These are phyloP conservation scores for Hippocampus kuda DNA, from an alignment of 2,797 vertebrate species.

Conservation along the genomic window DNA sequence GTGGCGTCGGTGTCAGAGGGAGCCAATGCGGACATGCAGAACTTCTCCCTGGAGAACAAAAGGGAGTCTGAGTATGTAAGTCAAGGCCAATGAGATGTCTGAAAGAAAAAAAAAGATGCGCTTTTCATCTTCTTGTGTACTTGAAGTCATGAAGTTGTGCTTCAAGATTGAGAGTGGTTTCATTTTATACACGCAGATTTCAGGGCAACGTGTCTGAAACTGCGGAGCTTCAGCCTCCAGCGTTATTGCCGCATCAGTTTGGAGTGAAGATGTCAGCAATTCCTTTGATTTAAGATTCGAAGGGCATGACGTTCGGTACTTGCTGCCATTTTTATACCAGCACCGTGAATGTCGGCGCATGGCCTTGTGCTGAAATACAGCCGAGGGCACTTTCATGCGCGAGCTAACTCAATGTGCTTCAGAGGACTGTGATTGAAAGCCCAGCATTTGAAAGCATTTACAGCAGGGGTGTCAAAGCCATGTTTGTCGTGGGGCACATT, in stretches of 20 bases:
- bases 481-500: no score
- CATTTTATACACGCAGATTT: no score
- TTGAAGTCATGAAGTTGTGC: no score
- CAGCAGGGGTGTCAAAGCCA: no score
- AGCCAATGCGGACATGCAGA: slow-evolving; percentile 76
- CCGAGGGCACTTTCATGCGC: no score
- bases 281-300: background rate
- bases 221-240: background rate
- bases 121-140: background rate
- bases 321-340: background rate
- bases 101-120: background rate
- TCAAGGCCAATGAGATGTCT: slow-evolving; percentile 23
- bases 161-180: no score
- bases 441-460: no score
- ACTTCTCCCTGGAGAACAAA: slow-evolving; percentile 86
- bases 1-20: slow-evolving; percentile 71
- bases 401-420: no score
- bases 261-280: background rate
- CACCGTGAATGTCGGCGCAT: background rate
- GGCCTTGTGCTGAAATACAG: background rate
- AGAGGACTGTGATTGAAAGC: no score
- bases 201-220: background rate
- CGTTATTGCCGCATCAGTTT: background rate
- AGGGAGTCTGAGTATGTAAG: slow-evolving; percentile 90
- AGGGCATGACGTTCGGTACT: background rate